Base-by-base conservation (phyloP, 1,140 invertebrate genomes). In the Apis mellifera region DNA sequence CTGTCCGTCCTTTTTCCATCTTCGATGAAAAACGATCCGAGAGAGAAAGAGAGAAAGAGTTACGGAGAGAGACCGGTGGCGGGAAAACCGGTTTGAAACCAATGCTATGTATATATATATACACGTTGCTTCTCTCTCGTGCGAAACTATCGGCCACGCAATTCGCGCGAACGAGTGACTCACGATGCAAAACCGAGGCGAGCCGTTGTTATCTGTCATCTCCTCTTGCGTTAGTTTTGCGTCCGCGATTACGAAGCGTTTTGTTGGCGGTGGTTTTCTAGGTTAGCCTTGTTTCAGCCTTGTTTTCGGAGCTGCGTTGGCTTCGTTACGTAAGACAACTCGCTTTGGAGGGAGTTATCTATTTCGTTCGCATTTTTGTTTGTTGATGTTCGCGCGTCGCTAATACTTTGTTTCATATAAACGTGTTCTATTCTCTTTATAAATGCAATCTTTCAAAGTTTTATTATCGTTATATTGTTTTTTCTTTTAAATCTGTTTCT, bases 21-120 rank as follows among this genome's bases (percentile, higher is more conserved):
- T 11, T 23, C 9, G 12, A 26, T n/a, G 42, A 17, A 54, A 48
- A 21, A 60, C 48, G 55, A 54, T 32, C 5, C 32, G 32, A 54
- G 2, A 11, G 54, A 54, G n/a, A n/a, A 17, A 32, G 19, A 19
- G 15, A 42, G n/a, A 42, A 32, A 42, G 32, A n/a, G 32, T 2
- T 5, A 5, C 7, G 12, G 21, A 2, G 60, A 62, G 26, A 17
- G 32, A 42, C 3, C 3, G 3, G 32, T 13, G 19, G 65, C 48
- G 57, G 50, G 55, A 26, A 54, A 70, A 82, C 74, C 80, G 80
- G 80, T 78, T 82, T 55, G 65, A 62, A 48, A 70, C 65, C 19
- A 65, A n/a, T n/a, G 8, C 52, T 21, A 23, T 42, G 5, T 42
- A 7, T 42, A 42, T 42, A 7, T 42, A 42, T 5, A 42, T 42